Evolutionary conservation across 2,888 invertebrate genomes (phyloP), one percentile per base, ranked within the genome.

Genomic region (Melinaea menophilus): DNA sequence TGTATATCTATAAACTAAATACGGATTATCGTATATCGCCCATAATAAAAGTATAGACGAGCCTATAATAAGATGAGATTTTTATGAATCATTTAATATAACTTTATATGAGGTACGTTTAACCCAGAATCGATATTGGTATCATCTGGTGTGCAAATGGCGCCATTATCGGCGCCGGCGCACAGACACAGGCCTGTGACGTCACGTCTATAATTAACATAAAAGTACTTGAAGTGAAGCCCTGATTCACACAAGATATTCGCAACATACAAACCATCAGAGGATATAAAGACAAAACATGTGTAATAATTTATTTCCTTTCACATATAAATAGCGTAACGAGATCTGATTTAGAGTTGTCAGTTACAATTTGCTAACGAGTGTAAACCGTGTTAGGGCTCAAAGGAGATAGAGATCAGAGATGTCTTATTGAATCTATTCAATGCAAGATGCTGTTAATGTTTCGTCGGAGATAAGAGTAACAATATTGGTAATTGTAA

Each of bases 81-180:
- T 51, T 51, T 51, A 51, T 54, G 11, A 47, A 46, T 47, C 54
- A 45, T 13, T 48, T 13, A 54, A 78, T 78, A 75, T 68, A 71
- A 74, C 77, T 77, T 78, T 76, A 70, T 64, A 66, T 76, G 76
- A 79, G 79, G 75, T 74, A 72, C 78, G 75, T 68, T 73, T 58
- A 64, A 64, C 58, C 60, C 59, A 55, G 55, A 62, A 62, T 66
- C 55, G 64, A 62, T 59, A 64, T 63, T 66, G 37, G 77, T 81
- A 83, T 86, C 88, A 88, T 85, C 84, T 89, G 89, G 79, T 75
- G 78, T 78, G 82, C 88, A 86, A 88, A 85, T 88, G 88, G 85
- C 87, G 76, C 75, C 72, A 72, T 75, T 73, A 74, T 72, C 77
- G 72, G 77, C 76, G 77, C 72, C 75, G 79, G 79, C 83, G 82